Evolutionary conservation across 1,140 invertebrate genomes (phyloP).

Genomic region (Schlechtendalia chinensis): DNA sequence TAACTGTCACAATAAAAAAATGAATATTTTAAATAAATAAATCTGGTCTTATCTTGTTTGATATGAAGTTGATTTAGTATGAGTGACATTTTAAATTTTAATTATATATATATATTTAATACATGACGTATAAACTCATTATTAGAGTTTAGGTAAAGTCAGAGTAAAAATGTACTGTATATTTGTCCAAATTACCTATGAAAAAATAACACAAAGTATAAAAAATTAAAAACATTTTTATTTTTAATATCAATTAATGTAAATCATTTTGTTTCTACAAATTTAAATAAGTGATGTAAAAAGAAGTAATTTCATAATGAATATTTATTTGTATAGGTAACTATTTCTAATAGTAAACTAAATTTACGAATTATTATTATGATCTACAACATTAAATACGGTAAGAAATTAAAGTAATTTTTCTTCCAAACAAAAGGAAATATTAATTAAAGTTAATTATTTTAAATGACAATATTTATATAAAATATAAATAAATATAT

Average conservation of each 20-base stretch:
- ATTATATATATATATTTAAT: too few relatives aligned
- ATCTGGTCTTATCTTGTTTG: too few relatives aligned
- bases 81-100: too few relatives aligned
- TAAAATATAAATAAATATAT: too few relatives aligned
- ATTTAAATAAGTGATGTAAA: neutral
- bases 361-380: neutral
- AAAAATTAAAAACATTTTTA: slow-evolving; percentile 19
- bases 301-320: neutral
- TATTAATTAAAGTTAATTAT: neutral
- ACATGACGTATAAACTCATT: too few relatives aligned
- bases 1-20: too few relatives aligned
- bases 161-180: too few relatives aligned
- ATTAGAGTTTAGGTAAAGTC: too few relatives aligned
- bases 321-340: neutral
- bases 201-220: neutral
- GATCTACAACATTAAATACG: neutral
- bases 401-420: slow-evolving; percentile 1
- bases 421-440: neutral
- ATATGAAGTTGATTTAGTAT: too few relatives aligned
- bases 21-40: too few relatives aligned
- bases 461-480: neutral
- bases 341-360: slow-evolving; percentile 8
- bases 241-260: neutral
- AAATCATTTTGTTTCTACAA: neutral
- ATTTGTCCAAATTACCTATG: neutral